Evolutionary conservation across 2,797 vertebrate genomes (phyloP).

Genomic region (Balearica regulorum): DNA sequence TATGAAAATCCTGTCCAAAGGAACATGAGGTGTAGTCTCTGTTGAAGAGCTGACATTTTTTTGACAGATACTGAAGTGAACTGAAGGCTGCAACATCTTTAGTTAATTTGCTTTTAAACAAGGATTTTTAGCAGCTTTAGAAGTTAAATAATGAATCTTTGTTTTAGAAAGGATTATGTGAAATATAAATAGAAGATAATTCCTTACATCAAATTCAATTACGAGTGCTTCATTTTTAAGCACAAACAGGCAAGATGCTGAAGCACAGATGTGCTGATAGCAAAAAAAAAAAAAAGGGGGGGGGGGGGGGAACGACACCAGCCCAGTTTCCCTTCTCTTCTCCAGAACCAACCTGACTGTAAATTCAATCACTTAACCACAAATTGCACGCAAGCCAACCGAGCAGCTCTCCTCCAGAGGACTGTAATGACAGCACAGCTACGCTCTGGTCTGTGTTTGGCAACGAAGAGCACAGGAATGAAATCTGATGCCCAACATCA

Average conservation of each 20-base stretch:
- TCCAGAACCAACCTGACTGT: neutral
- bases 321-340: neutral
- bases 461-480: neutral
- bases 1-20: neutral
- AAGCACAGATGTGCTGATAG: neutral
- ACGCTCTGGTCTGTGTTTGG: neutral
- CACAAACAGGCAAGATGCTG: neutral
- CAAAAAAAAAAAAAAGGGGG: neutral
- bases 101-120: neutral
- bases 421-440: neutral
- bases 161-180: neutral
- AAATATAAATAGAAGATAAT: neutral
- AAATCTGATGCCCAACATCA: constrained; percentile 4
- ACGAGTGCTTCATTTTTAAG: neutral
- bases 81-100: neutral
- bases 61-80: neutral
- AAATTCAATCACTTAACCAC: neutral
- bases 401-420: neutral
- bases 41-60: neutral
- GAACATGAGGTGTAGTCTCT: neutral
- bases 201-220: neutral
- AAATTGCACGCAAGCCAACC: neutral
- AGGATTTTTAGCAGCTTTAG: neutral
- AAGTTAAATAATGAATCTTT: neutral
- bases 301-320: neutral